Base-by-base conservation (phyloP, 2,113 vertebrate species). In the Phocoena sinus region DNA sequence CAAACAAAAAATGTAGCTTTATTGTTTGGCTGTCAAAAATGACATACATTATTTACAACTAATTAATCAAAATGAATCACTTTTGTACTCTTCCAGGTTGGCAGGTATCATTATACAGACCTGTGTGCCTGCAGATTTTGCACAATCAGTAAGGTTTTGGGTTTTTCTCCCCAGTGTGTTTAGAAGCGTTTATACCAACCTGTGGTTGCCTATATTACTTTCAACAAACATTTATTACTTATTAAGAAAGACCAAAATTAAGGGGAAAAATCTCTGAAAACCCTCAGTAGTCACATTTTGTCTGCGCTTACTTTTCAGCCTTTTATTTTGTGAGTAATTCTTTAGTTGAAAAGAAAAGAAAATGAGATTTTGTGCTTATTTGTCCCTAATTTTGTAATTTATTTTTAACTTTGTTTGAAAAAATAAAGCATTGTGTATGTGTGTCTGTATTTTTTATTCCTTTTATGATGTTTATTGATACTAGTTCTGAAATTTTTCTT, bases 301-400 rank as follows among this genome's bases (percentile, higher is more conserved):
- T 77, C 4, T 90, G 6, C 65, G 5, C 80, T 91, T 76, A n/a
- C 47, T 74, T 94, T 83, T 73, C 8, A 63, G 28, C 31, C 86
- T 56, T 91, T 89, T n/a, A 31, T 82, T 93, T 93, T 86, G 41
- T 84, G 74, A 81, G 21, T 93, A 94, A 41, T 98, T 47, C 18
- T 79, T 92, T 21, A 53, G 13, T 94, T 91, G 77, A 70, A 60
- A 95, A 82, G 31, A 12, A 71, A 83, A 65, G 17, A 80, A 65
- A 86, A 88, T 50, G 58, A 93, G 21, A 89, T 90, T 92, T 96
- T 93, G 17, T 94, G 41, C 9, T 71, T 60, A 71, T 79, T 90
- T 95, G 17, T 10, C 33, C 10, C 65, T 84, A 53, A 65, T 91
- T 62, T 89, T 91, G 25, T 62, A 33, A 81, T 82, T 89, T 92